Evolutionary conservation across 2,113 vertebrate species (phyloP).

Genomic region (Antigone vipio): DNA sequence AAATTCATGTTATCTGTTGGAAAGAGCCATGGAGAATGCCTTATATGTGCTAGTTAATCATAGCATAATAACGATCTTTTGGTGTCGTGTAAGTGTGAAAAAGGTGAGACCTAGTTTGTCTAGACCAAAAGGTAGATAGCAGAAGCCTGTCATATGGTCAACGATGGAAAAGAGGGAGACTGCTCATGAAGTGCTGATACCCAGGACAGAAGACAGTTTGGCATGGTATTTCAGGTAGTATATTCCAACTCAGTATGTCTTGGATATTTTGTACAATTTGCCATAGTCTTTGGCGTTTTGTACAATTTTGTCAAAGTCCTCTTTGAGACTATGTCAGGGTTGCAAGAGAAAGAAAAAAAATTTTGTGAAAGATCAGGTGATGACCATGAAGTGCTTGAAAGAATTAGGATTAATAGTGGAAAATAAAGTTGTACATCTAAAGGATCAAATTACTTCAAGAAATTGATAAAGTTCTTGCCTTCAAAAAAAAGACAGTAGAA

Average conservation of each 20-base stretch:
- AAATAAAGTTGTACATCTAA: neutral
- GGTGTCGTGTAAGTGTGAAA: accelerated
- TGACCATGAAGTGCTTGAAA: neutral
- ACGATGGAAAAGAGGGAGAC: neutral
- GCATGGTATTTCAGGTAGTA: neutral
- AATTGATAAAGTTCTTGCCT: neutral
- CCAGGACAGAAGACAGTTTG: neutral
- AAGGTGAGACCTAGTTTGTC: neutral
- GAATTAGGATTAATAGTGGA: neutral
- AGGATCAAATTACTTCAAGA: neutral
- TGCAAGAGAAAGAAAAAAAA: neutral
- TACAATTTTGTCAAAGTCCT: neutral
- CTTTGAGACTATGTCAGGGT: neutral
- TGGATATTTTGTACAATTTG: neutral
- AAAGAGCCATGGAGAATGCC: neutral
- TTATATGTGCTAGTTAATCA: neutral
- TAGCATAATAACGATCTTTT: neutral
- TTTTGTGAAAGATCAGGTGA: neutral
- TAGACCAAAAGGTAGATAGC: neutral
- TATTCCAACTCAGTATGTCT: neutral
- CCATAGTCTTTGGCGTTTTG: neutral
- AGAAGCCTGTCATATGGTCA: neutral
- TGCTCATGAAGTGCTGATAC: neutral
- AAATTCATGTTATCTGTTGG: neutral
- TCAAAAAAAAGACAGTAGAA: conserved; percentile 36